Conservation (phyloP, 2,888 invertebrate species). For the Cryptus viduatorius region DNA sequence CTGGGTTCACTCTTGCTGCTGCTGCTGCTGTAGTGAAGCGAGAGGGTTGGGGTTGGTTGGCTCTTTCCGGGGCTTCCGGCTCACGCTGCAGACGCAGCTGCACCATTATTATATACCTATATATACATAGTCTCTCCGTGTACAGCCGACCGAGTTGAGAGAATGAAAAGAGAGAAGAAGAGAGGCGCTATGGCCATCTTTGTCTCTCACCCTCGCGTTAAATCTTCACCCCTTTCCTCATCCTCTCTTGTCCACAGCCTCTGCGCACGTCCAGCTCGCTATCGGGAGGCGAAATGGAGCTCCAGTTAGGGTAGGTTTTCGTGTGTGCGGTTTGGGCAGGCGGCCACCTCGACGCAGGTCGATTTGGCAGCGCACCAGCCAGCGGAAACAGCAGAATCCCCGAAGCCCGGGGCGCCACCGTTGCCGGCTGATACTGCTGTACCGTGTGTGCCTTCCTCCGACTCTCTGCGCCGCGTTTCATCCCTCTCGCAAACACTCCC, state of each 20-base stretch:
- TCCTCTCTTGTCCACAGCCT: slow-evolving; percentile 36
- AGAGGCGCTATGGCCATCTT: slow-evolving; percentile 19
- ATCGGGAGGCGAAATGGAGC: slow-evolving; percentile 45
- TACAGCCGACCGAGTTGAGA: slow-evolving; percentile 43
- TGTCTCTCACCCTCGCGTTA: slow-evolving; percentile 40
- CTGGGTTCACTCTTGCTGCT: slow-evolving; percentile 46
- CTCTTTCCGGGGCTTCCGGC: slow-evolving; percentile 57
- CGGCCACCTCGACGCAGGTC: slow-evolving; percentile 64
- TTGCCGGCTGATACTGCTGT: slow-evolving; percentile 27
- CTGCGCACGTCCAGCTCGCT: slow-evolving; percentile 64
- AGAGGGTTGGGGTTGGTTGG: slow-evolving; percentile 44
- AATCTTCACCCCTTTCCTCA: slow-evolving; percentile 64
- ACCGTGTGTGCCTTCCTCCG: slow-evolving; percentile 9
- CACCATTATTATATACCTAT: slow-evolving; percentile 44
- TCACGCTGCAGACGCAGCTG: slow-evolving; percentile 68
- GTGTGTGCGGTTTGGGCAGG: slow-evolving; percentile 63
- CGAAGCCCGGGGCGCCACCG: slow-evolving; percentile 63
- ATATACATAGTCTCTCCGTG: slow-evolving; percentile 9
- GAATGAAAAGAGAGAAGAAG: slow-evolving; percentile 46
- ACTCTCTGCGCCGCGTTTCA: slow-evolving; percentile 49
- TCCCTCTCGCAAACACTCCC: slow-evolving; percentile 65
- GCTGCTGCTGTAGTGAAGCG: slow-evolving; percentile 39
- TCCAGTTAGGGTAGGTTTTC: slow-evolving; percentile 66
- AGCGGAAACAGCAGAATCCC: slow-evolving; percentile 37
- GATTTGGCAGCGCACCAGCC: slow-evolving; percentile 64